A percentile compares a stretch with the other conserved stretches of the same genome.
Evolutionary conservation across 2,797 vertebrate species (phyloP).

Genomic region (Acanthurus leucopareius): DNA sequence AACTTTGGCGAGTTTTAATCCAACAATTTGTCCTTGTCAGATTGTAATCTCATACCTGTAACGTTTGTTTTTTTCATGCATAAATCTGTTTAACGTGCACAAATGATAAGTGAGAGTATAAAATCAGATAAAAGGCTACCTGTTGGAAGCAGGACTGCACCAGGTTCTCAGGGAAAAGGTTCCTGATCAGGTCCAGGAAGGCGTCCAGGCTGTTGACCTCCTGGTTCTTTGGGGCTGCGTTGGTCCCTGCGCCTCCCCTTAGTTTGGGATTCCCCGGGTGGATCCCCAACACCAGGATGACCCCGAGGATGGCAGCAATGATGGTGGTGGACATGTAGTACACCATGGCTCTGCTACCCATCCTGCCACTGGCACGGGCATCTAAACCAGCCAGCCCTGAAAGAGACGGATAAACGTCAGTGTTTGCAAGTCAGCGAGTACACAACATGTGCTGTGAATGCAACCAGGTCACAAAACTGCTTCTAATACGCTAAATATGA

Average conservation of each 20-base stretch:
- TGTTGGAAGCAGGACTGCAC: slow-evolving; percentile 90
- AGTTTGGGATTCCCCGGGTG: slow-evolving; percentile 90
- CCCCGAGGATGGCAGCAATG: slow-evolving; percentile 87
- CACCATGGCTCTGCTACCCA: slow-evolving; percentile 90
- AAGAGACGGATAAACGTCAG: background rate
- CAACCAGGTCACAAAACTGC: background rate
- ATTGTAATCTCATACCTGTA: too few relatives aligned
- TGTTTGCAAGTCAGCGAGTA: background rate
- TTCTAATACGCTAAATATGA: background rate
- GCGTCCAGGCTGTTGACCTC: slow-evolving; percentile 90
- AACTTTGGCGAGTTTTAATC: background rate
- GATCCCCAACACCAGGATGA: slow-evolving; percentile 88
- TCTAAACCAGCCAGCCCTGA: slow-evolving; percentile 88
- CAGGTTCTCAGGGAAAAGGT: slow-evolving; percentile 90
- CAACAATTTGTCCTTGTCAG: too few relatives aligned
- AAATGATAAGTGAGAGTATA: too few relatives aligned
- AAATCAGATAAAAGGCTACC: slow-evolving; percentile 68
- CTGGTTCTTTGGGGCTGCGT: slow-evolving; percentile 69
- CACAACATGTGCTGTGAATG: background rate
- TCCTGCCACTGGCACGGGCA: slow-evolving; percentile 88
- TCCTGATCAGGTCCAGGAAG: slow-evolving; percentile 89
- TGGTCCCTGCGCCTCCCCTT: slow-evolving; percentile 43
- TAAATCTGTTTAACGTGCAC: too few relatives aligned
- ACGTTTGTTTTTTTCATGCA: too few relatives aligned
- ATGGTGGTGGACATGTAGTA: slow-evolving; percentile 91